Percentiles rank a stretch among this genome's conserved stretches.
These are phyloP conservation scores for Nothocercus julius DNA, from an alignment of 2,113 vertebrate genomes.

Conservation along the genomic window DNA sequence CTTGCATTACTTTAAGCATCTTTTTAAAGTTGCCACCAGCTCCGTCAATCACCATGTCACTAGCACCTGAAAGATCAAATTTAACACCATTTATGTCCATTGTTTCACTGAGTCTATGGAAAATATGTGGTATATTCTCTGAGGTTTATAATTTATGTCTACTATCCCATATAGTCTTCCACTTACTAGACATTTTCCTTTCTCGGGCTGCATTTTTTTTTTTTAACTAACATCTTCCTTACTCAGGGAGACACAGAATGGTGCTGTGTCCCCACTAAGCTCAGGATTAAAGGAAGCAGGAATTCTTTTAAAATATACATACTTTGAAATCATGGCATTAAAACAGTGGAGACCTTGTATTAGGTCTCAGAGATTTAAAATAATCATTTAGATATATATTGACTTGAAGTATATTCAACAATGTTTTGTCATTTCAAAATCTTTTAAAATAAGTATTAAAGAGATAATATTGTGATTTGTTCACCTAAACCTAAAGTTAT, in stretches of 20 bases:
- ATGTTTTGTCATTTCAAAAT: background rate
- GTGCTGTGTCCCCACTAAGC: background rate
- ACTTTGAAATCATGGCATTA: background rate
- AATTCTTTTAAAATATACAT: background rate
- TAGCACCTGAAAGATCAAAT: background rate
- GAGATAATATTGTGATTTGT: background rate
- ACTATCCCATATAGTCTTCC: background rate
- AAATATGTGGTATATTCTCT: background rate
- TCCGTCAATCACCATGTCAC: fast-evolving
- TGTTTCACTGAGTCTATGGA: background rate
- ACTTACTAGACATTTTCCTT: background rate
- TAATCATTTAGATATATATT: background rate
- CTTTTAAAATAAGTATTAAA: background rate
- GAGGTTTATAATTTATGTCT: background rate
- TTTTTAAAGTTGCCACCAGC: background rate
- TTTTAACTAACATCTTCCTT: background rate
- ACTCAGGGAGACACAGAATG: background rate
- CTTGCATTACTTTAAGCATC: background rate
- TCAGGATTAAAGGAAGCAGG: background rate
- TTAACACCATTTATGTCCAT: background rate
- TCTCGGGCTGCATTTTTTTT: background rate
- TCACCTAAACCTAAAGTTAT: background rate
- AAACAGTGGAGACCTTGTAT: background rate
- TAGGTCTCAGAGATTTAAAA: background rate
- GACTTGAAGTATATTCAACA: background rate